Evolutionary conservation across 2,888 invertebrate genomes (phyloP), one percentile per base, ranked within the genome.

Genomic region (Noctuana brunneofusca): DNA sequence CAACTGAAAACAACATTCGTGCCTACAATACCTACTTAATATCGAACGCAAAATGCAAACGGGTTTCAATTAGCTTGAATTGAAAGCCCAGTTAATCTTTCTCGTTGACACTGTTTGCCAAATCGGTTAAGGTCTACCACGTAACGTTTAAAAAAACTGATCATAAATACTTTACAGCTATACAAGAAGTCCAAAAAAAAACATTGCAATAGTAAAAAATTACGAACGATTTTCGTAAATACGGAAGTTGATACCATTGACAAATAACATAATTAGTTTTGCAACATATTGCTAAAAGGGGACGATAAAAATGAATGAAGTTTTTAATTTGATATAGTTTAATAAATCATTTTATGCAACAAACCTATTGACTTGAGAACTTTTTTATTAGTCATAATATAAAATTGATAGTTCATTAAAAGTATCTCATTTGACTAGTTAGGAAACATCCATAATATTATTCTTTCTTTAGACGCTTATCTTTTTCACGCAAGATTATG

Each of bases 71-170:
- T 8, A n/a, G n/a, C n/a, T n/a, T n/a, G n/a, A n/a, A n/a, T n/a
- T n/a, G n/a, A n/a, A 49, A 49, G 59, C 53, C 16, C 11, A 32
- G 52, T 46, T 32, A 35, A 52, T 53, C 52, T 46, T 46, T 59
- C 59, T 59, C 14, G 59, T 52, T 48, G 53, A 60, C 53, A 60
- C 43, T 35, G 30, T 53, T 43, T 52, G 38, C 54, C 53, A 54
- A 54, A 54, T 60, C 46, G 60, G 60, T 54, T 60, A 60, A 54
- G 60, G 60, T 30, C 53, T 54, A 46, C 59, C 12, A 32, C 53
- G 22, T 32, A 57, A 11, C 22, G n/a, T 27, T 27, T n/a, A 27
- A 14, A 27, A 50, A 14, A 48, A 48, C 11, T 48, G 20, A 22
- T 3, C 1, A 18, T 3, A 35, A 35, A 4, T 35, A 35, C 35